These are phyloP conservation scores for Porites divaricata DNA, from an alignment of 92 coral and sea anemone genomes.

Conservation along the genomic window DNA sequence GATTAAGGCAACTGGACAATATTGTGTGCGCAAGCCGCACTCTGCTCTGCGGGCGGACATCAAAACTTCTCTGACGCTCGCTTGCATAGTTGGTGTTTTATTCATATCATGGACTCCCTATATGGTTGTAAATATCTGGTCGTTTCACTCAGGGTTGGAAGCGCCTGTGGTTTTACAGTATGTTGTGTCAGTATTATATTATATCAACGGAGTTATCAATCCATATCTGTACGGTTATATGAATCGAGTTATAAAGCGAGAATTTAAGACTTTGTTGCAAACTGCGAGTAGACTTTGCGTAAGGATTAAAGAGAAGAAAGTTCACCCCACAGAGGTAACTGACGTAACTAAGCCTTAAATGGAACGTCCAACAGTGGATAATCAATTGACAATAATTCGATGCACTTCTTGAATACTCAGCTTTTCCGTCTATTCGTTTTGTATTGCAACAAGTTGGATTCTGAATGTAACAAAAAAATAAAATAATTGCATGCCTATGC, in stretches of 20 bases:
- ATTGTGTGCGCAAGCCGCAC: slow-evolving; percentile 87
- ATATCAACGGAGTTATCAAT: slow-evolving; percentile 66
- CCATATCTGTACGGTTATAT: slow-evolving; percentile 86
- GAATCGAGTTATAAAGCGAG: slow-evolving; percentile 71
- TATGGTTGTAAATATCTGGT: slow-evolving; percentile 68
- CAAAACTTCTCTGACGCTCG: slow-evolving; percentile 70
- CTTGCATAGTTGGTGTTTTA: slow-evolving; percentile 78
- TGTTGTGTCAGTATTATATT: slow-evolving; percentile 69
- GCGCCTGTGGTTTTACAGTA: slow-evolving; percentile 35
- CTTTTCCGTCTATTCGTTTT: too few species aligned
- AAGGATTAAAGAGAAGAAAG: slow-evolving; percentile 32
- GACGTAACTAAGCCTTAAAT: background rate
- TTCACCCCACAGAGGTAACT: slow-evolving; percentile 19
- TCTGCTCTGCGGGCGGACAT: slow-evolving; percentile 78
- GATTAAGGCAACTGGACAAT: slow-evolving; percentile 66
- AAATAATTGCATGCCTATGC: too few species aligned
- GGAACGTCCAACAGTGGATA: background rate
- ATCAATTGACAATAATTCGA: background rate
- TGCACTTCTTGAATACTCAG: background rate
- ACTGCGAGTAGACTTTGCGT: background rate
- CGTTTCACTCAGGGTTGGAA: slow-evolving; percentile 37
- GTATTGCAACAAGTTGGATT: too few species aligned
- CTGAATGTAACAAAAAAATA: too few species aligned
- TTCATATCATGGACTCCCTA: slow-evolving; percentile 87
- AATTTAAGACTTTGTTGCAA: slow-evolving; percentile 53